Evolutionary conservation across 2,888 invertebrate genomes (phyloP).

Genomic region (Crossocerus cetratus): DNA sequence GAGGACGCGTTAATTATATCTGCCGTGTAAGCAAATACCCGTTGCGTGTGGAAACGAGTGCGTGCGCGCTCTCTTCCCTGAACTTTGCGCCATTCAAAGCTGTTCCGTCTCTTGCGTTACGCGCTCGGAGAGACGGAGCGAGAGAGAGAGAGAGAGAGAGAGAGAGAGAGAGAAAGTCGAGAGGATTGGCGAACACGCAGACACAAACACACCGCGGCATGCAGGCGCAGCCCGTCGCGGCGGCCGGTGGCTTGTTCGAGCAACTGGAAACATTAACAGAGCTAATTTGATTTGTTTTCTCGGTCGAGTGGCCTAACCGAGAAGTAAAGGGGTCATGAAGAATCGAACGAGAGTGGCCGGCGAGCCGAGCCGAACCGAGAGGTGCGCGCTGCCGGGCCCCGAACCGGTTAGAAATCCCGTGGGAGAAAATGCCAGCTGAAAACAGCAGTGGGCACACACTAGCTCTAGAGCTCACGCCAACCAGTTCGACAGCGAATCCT

Average conservation of each 20-base stretch:
- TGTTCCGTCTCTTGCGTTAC: neutral
- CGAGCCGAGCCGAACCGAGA: too few species aligned
- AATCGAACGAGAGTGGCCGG: conserved; percentile 54
- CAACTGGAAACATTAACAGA: conserved; percentile 1
- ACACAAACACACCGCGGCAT: neutral
- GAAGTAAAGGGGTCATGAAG: conserved; percentile 41
- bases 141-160: neutral
- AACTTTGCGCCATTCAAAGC: neutral
- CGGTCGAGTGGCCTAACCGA: conserved; percentile 32
- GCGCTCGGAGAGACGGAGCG: neutral
- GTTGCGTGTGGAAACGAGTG: conserved; percentile 1
- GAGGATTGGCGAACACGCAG: conserved; percentile 9
- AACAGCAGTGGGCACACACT: conserved; percentile 20
- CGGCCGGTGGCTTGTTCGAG: too few species aligned
- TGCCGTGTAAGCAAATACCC: too few species aligned
- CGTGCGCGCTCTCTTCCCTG: conserved; percentile 1
- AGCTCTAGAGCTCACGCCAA: conserved; percentile 10
- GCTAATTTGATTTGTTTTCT: conserved; percentile 13
- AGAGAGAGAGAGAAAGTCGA: neutral
- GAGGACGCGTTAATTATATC: too few species aligned
- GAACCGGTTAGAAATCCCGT: conserved; percentile 61
- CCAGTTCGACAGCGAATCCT: conserved; percentile 44
- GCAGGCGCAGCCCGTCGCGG: neutral
- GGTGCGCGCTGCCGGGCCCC: conserved; percentile 17
- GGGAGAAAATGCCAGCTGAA: conserved; percentile 47